Evolutionary conservation across 2,797 vertebrate genomes (phyloP).

Genomic region (Onychomys torridus): DNA sequence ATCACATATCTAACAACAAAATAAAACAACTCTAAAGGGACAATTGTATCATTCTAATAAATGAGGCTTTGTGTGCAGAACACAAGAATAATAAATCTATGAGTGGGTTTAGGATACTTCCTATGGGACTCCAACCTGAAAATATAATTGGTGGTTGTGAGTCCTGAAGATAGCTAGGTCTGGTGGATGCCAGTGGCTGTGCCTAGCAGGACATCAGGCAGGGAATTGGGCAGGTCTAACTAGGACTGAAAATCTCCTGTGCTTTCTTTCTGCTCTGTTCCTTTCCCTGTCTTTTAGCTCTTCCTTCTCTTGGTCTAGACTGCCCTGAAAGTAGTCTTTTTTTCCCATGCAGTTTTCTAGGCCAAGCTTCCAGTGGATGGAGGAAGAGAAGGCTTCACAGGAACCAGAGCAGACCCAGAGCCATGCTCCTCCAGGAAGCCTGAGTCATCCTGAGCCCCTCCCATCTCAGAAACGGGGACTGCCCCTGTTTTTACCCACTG

Average conservation of each 20-base stretch:
- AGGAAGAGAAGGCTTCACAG: neutral
- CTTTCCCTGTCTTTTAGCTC: neutral
- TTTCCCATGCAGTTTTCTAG: neutral
- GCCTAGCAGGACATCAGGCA: neutral
- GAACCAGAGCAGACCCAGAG: neutral
- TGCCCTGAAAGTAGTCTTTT: neutral
- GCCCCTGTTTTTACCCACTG: neutral
- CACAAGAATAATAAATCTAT: neutral
- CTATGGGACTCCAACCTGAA: neutral
- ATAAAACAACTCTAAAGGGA: constrained; percentile 21
- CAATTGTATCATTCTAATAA: neutral
- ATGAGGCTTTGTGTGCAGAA: neutral
- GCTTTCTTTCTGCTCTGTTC: neutral
- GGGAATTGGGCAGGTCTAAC: neutral
- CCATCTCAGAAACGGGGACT: neutral
- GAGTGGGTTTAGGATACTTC: neutral
- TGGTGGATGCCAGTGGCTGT: neutral
- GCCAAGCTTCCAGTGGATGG: neutral
- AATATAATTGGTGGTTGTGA: neutral
- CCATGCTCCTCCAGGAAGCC: constrained; percentile 1
- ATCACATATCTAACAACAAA: constrained; percentile 24
- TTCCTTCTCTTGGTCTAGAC: neutral
- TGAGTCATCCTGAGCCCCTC: neutral
- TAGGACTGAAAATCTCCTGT: neutral
- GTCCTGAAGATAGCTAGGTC: neutral